phyloP scores from a whole-genome alignment of 2,797 vertebrate genomes.

The Nyctibius grandis region DNA sequence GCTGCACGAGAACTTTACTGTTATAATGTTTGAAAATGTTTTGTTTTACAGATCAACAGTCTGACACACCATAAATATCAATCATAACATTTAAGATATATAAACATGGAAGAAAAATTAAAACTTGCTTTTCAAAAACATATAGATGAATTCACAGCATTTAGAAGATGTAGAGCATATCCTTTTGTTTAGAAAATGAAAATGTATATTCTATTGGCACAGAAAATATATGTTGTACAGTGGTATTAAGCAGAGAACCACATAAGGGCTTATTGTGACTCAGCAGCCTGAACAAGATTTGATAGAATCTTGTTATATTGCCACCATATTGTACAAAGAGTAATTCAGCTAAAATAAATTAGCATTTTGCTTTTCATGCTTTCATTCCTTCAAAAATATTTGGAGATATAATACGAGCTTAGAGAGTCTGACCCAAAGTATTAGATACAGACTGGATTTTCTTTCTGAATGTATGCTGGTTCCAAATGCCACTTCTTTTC shows the following conservation, averaged over 20 bases:
- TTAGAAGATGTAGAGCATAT: background rate
- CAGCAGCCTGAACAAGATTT: background rate
- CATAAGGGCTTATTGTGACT: background rate
- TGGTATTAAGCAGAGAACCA: background rate
- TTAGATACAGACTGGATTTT: slow-evolving; percentile 50
- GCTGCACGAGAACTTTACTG: slow-evolving; percentile 64
- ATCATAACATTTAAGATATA: slow-evolving; percentile 40
- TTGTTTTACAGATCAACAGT: slow-evolving; percentile 70
- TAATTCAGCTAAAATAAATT: slow-evolving; percentile 59
- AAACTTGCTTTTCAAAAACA: slow-evolving; percentile 18
- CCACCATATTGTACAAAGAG: background rate
- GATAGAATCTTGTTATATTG: slow-evolving; percentile 4
- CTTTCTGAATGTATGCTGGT: slow-evolving; percentile 43
- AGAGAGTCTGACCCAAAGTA: slow-evolving; percentile 35
- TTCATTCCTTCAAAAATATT: slow-evolving; percentile 63
- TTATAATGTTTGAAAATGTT: slow-evolving; percentile 68
- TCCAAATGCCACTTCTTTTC: slow-evolving; percentile 69
- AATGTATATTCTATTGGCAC: background rate
- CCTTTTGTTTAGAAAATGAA: background rate
- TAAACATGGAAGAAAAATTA: slow-evolving; percentile 20
- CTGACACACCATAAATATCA: slow-evolving; percentile 67
- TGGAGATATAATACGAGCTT: slow-evolving; percentile 32
- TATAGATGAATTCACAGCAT: background rate
- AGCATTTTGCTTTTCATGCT: slow-evolving; percentile 46
- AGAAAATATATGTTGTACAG: background rate